Conservation (phyloP, 2,888 invertebrate genomes). For the Yponomeuta evonymella region DNA sequence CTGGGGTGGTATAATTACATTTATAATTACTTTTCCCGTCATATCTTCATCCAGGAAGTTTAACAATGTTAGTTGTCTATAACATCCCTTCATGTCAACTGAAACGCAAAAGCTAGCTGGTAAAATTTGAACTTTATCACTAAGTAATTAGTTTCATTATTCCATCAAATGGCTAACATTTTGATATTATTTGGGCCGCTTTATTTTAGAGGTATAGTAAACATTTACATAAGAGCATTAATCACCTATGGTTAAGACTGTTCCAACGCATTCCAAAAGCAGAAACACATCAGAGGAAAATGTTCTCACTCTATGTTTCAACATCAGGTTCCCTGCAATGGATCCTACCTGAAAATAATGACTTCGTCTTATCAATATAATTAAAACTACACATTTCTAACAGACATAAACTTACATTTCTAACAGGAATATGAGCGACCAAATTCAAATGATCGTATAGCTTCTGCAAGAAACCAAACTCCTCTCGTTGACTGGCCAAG, state of each 20-base stretch:
- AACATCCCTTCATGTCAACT: slow-evolving; percentile 19
- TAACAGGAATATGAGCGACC: slow-evolving; percentile 81
- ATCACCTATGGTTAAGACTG: slow-evolving; percentile 70
- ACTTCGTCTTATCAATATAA: neutral
- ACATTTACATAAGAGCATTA: slow-evolving; percentile 10
- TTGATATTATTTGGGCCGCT: too few relatives aligned
- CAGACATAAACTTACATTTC: slow-evolving; percentile 74
- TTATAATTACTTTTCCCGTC: slow-evolving; percentile 42
- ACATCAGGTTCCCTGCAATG: slow-evolving; percentile 80
- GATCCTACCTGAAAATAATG: slow-evolving; percentile 68
- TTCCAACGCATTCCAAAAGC: slow-evolving; percentile 72
- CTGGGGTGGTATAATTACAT: slow-evolving; percentile 47
- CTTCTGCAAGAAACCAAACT: slow-evolving; percentile 76
- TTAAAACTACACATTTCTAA: neutral
- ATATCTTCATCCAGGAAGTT: slow-evolving; percentile 46
- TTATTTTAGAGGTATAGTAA: neutral
- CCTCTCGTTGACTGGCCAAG: slow-evolving; percentile 32
- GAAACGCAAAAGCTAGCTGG: slow-evolving; percentile 12
- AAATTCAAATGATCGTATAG: slow-evolving; percentile 78
- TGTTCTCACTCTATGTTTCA: slow-evolving; percentile 76
- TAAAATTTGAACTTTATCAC: neutral
- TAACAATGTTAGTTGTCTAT: slow-evolving; percentile 40
- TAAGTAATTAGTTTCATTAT: neutral
- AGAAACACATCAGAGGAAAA: slow-evolving; percentile 82
- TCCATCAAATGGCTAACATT: too few relatives aligned